Evolutionary conservation across 2,888 invertebrate species (phyloP).

Genomic region (Acrocyrtus sp.): DNA sequence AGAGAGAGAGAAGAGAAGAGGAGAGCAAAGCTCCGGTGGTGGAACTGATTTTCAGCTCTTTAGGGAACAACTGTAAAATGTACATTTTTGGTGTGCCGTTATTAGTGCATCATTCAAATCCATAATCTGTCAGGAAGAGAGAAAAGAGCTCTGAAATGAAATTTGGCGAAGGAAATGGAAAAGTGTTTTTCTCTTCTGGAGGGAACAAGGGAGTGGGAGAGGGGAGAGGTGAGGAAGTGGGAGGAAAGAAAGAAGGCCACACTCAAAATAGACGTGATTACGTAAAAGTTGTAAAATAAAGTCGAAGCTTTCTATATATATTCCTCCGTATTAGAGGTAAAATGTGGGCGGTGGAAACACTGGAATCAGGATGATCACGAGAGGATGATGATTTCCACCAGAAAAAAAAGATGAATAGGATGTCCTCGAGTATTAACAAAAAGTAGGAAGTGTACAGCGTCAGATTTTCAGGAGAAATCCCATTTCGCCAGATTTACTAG

Average conservation of each 20-base stretch:
- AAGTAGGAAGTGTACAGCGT: too few relatives aligned
- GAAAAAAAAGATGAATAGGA: too few relatives aligned
- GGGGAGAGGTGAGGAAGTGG: background rate
- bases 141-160: conserved; percentile 45
- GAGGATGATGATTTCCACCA: too few relatives aligned
- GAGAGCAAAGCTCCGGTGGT: background rate
- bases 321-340: background rate
- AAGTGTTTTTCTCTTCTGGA: conserved; percentile 14
- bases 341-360: background rate
- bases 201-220: background rate
- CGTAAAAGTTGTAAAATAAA: background rate
- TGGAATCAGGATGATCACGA: too few relatives aligned
- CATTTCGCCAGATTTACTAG: too few relatives aligned
- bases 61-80: too few relatives aligned
- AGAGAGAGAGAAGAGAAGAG: conserved; percentile 3
- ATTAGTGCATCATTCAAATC: conserved; percentile 43
- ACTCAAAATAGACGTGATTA: background rate
- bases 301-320: background rate
- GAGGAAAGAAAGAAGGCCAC: background rate
- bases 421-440: too few relatives aligned
- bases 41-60: background rate
- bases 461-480: too few relatives aligned
- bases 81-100: too few relatives aligned
- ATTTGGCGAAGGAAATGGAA: conserved; percentile 45
- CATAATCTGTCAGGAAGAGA: conserved; percentile 48